Conservation (phyloP, 1,140 invertebrate species). For the Melipona quadrifasciata region DNA sequence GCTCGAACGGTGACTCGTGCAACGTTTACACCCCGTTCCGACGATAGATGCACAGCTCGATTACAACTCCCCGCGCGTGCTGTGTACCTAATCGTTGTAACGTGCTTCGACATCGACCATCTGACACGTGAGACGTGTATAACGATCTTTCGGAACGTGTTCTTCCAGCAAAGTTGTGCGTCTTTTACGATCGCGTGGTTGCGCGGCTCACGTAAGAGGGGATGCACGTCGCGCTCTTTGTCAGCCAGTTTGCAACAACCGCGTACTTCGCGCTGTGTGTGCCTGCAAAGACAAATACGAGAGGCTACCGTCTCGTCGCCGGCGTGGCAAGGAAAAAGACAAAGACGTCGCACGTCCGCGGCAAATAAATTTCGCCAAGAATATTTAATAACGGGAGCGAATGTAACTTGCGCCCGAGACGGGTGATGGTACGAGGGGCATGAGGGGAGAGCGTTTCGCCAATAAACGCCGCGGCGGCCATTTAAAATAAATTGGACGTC, state of each 20-base stretch:
- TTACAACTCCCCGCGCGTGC: conserved; percentile 1
- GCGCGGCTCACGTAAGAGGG: neutral
- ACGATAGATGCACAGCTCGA: conserved; percentile 7
- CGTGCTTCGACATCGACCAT: neutral
- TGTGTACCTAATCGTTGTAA: conserved; percentile 12
- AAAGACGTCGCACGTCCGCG: neutral
- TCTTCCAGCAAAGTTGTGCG: neutral
- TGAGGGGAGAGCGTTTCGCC: neutral
- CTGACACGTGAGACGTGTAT: neutral
- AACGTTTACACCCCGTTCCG: conserved; percentile 46
- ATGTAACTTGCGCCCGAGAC: neutral
- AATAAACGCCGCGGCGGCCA: neutral
- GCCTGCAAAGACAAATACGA: neutral
- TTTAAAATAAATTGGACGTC: conserved; percentile 35
- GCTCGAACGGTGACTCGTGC: neutral
- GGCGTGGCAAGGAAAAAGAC: neutral
- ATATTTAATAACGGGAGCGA: neutral
- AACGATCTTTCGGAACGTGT: neutral
- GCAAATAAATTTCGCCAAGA: neutral
- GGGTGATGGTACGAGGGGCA: no score
- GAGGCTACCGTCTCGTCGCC: neutral
- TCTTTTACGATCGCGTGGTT: neutral
- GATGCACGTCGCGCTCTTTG: conserved; percentile 5
- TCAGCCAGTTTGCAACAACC: neutral
- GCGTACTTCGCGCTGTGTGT: no score